Evolutionary conservation across 2,797 vertebrate species (phyloP).

Genomic region (Dallia pectoralis): DNA sequence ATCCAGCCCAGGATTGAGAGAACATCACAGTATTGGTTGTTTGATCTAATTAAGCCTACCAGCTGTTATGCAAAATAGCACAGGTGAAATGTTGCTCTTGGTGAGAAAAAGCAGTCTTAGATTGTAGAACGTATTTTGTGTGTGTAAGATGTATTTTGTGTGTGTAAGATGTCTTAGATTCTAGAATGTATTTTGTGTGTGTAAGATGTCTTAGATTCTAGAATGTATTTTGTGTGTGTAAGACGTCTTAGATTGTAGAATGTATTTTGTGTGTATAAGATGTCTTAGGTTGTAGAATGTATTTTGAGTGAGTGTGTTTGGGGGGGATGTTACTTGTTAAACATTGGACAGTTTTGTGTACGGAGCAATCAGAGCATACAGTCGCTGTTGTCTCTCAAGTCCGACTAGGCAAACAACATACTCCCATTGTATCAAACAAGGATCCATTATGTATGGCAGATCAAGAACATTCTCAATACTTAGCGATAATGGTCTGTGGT

Average conservation of each 20-base stretch:
- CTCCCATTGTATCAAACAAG: neutral
- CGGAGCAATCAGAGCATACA: neutral
- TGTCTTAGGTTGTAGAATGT: neutral
- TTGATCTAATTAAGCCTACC: neutral
- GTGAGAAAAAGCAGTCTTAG: neutral
- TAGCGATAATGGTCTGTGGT: conserved; percentile 7
- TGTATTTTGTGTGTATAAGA: neutral
- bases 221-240: neutral
- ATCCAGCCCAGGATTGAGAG: neutral
- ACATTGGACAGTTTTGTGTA: neutral
- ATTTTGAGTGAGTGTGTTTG: too few relatives aligned
- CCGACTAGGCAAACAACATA: neutral
- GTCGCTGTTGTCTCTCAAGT: neutral
- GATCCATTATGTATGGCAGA: neutral
- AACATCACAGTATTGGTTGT: neutral
- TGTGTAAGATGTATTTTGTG: too few relatives aligned
- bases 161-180: neutral
- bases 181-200: neutral
- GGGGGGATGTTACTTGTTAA: neutral
- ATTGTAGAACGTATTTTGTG: neutral
- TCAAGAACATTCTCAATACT: neutral
- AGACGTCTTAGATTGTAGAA: too few relatives aligned
- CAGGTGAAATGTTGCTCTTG: neutral
- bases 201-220: neutral
- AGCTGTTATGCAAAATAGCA: neutral